Evolutionary conservation across 2,888 invertebrate species (phyloP), one percentile per base, ranked within the genome.

Genomic region (Theretra japonica): DNA sequence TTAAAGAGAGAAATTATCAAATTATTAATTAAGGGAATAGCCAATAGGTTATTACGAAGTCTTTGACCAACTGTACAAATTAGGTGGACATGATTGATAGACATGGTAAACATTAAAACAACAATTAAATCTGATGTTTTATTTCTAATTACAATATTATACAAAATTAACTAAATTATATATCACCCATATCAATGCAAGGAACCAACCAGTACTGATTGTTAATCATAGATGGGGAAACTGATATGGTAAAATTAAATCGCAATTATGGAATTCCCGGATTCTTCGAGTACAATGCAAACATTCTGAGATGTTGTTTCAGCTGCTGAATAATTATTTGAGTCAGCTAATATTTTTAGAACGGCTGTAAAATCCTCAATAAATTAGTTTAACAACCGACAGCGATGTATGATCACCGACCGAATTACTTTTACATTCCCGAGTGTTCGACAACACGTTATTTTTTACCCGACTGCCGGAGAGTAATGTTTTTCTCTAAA

Each of bases 81-180:
- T 5, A 30, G 30, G 6, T 33, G 33, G 7, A 33, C 33, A n/a
- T n/a, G n/a, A 11, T 41, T 41, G 11, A 11, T 11, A 41, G 41
- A 15, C 15, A 41, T 11, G 15, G 41, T 15, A 41, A 2, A 69
- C 4, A 69, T 53, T 70, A 70, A 74, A 72, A 68, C 48, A 68
- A 48, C 19, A 57, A 33, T 53, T 74, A 62, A 75, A 74, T 79
- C 75, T 74, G 73, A 76, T 77, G 72, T 84, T 84, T 85, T 84
- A 62, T 83, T 83, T 81, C 82, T 85, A 86, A 77, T 83, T 82
- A 83, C 80, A 83, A 78, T 83, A 83, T 81, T 79, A 77, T 86
- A 86, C 85, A 86, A 84, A 85, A 85, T 84, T 80, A 86, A 81
- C 80, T 83, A 83, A 76, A 77, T 73, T 77, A 78, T 74, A 75